Base-by-base conservation (phyloP, 2,113 vertebrate species). In the Cairina moschata region DNA sequence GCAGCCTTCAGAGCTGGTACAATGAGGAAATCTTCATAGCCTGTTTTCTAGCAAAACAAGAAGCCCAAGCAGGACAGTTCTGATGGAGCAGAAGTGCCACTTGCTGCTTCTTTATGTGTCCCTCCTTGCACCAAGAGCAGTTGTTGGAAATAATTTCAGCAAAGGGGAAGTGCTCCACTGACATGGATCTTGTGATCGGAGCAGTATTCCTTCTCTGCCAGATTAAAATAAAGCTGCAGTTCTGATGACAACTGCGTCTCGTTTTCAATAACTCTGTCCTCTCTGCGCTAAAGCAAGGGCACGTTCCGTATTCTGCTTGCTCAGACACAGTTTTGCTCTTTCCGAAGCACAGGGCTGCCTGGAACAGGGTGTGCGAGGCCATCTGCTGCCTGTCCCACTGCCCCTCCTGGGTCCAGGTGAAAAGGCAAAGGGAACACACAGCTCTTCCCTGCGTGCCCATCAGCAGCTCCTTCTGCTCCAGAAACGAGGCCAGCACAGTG, bases 161-260 rank as follows among this genome's bases (percentile, higher is more conserved):
- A 46, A 67, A 74, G 34, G 79, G 38, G 59, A 86, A 67, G 72
- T 0, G 0, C 59, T 68, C 28, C 40, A 32, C 8, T 10, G 13
- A 48, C 29, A 14, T 0, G 0, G 7, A 0, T 26, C 46, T 55
- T 67, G 73, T 88, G 75, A 36, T 62, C 50, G 3, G 14, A 52
- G 4, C 40, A n/a, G 34, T 16, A 2, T 66, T 92, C 48, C 83
- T 63, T 69, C 56, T 6, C 50, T 42, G 11, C 1, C 1, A 32
- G 32, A 31, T 67, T 6, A 2, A 11, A 95, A 95, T 95, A 97
- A 96, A 97, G 23, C 87, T 89, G 77, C 38, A 38, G 4, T 7
- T 52, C 73, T 5, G 60, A 46, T 4, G 23, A 34, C 17, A 42
- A 60, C 66, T 13, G 52, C 25, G 40, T 63, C 76, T 86, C 85